phyloP scores from a whole-genome alignment of 1,140 invertebrate species.

The Vanessa tameamea region DNA sequence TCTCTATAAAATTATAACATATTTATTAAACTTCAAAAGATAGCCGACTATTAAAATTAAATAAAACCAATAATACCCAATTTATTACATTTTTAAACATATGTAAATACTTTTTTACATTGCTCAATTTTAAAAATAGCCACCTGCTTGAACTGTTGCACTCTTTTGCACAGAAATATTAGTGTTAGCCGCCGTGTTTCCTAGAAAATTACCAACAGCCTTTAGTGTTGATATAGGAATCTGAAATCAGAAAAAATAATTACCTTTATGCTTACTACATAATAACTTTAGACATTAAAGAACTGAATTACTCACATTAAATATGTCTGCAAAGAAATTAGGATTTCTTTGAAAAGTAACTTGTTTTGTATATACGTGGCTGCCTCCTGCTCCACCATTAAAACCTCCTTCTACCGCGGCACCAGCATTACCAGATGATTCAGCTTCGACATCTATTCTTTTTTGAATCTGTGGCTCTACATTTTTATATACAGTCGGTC shows the following conservation, averaged over 20 bases:
- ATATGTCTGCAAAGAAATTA: slow-evolving; percentile 68
- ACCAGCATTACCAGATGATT: slow-evolving; percentile 13
- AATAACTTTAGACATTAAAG: background rate
- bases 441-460: slow-evolving; percentile 56
- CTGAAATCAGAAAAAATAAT: slow-evolving; percentile 46
- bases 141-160: slow-evolving; percentile 67
- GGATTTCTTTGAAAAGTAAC: slow-evolving; percentile 59
- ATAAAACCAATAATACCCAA: slow-evolving; percentile 16
- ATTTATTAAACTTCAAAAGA: background rate
- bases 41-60: background rate
- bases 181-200: slow-evolving; percentile 65
- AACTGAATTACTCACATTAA: slow-evolving; percentile 59
- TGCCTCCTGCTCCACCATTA: slow-evolving; percentile 34
- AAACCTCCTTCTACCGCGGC: slow-evolving; percentile 36
- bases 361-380: slow-evolving; percentile 57
- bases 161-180: slow-evolving; percentile 69
- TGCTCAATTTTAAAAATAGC: slow-evolving; percentile 35
- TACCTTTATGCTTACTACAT: background rate
- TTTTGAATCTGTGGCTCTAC: slow-evolving; percentile 54
- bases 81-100: background rate
- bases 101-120: background rate
- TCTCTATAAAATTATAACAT: background rate
- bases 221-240: slow-evolving; percentile 72
- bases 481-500: slow-evolving; percentile 37
- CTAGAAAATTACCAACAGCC: slow-evolving; percentile 66